Evolutionary conservation across 2,888 invertebrate genomes (phyloP).

Genomic region (Galerucella nymphaeae): DNA sequence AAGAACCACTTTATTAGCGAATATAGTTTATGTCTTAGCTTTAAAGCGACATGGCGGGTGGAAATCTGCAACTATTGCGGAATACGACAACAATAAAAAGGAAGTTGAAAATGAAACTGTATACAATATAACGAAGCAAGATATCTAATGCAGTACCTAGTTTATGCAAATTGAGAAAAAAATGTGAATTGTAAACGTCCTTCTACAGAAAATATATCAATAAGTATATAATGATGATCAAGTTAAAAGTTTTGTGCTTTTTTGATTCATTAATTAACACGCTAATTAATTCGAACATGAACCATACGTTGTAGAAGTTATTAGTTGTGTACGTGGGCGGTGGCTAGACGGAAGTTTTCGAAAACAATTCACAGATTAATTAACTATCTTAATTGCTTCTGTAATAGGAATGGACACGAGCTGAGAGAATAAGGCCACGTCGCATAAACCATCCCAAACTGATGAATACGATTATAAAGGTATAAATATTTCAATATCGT

Average conservation of each 20-base stretch:
- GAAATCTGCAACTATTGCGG: no score
- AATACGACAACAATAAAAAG: no score
- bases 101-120: no score
- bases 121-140: no score
- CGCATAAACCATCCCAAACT: not conserved
- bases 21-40: no score
- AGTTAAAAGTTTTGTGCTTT: not conserved
- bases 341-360: not conserved
- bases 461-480: not conserved
- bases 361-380: slow-evolving; percentile 5
- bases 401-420: not conserved
- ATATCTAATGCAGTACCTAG: no score
- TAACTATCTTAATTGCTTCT: slow-evolving; percentile 8
- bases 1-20: no score
- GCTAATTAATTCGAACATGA: not conserved
- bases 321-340: not conserved
- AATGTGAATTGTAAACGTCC: no score
- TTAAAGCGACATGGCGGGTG: no score
- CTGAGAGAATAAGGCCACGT: slow-evolving; percentile 3
- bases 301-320: slow-evolving; percentile 2
- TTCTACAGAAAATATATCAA: not conserved
- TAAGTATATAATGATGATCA: not conserved
- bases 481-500: slow-evolving; percentile 4
- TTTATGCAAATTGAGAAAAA: no score
- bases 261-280: slow-evolving; percentile 2